phyloP scores from a whole-genome alignment of 2,888 invertebrate species.

The Willowsia nigromaculata region DNA sequence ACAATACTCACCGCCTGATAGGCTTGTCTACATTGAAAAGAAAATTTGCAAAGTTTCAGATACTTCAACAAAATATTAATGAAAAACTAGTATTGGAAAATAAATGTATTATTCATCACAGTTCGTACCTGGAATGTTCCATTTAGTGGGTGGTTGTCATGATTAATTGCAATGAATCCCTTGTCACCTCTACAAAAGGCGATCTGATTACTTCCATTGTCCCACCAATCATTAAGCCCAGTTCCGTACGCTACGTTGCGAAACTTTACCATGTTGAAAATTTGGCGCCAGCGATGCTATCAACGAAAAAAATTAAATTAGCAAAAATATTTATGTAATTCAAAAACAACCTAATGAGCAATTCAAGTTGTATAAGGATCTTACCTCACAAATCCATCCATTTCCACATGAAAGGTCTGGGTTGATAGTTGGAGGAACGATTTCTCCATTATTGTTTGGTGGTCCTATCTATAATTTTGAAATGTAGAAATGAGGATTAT shows the following conservation, averaged over 20 bases:
- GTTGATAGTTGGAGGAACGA: slow-evolving; percentile 80
- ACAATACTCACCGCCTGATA: slow-evolving; percentile 82
- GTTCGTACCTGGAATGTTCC: slow-evolving; percentile 80
- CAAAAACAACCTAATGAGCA: neutral
- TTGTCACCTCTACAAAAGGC: slow-evolving; percentile 80
- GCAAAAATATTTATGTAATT: neutral
- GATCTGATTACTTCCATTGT: slow-evolving; percentile 80
- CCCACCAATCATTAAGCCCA: slow-evolving; percentile 80
- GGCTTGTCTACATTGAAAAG: slow-evolving; percentile 79
- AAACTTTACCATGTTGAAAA: slow-evolving; percentile 89
- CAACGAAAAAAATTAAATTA: neutral
- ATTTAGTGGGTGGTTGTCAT: slow-evolving; percentile 79
- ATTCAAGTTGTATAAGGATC: too few relatives aligned
- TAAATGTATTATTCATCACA: too few relatives aligned
- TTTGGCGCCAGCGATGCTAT: slow-evolving; percentile 89
- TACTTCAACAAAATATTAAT: too few relatives aligned
- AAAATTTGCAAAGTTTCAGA: neutral
- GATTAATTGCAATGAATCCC: slow-evolving; percentile 81
- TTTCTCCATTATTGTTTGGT: slow-evolving; percentile 79
- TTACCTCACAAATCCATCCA: slow-evolving; percentile 64
- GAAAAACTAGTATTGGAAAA: too few relatives aligned
- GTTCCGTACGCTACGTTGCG: slow-evolving; percentile 84
- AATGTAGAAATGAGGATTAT: too few relatives aligned
- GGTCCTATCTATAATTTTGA: slow-evolving; percentile 70
- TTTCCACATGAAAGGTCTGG: slow-evolving; percentile 80